Conservation (phyloP, 2,888 invertebrate species). For the Drosophila mulleri region DNA sequence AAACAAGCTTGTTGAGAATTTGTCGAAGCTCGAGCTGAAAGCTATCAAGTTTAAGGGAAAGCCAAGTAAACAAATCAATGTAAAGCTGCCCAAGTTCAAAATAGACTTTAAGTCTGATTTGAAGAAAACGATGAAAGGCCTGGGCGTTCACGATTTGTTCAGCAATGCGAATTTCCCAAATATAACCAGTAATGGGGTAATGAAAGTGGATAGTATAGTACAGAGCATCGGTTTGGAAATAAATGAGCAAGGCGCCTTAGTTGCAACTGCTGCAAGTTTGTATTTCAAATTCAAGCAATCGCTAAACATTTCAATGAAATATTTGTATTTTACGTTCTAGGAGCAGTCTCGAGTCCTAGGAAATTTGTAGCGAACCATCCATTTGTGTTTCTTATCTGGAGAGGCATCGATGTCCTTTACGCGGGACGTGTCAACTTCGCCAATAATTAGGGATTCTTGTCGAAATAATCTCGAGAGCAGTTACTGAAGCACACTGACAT, state of each 20-base stretch:
- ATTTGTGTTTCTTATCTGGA: too few relatives aligned
- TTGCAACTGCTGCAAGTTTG: background rate
- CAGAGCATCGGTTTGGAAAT: background rate
- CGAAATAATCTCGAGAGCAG: too few relatives aligned
- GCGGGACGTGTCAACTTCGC: too few relatives aligned
- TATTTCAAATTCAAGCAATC: background rate
- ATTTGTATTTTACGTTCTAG: background rate
- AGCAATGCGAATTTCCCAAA: background rate
- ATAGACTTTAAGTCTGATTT: background rate
- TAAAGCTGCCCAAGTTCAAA: background rate
- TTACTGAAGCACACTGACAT: too few relatives aligned
- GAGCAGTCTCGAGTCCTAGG: too few relatives aligned
- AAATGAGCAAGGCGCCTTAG: too few relatives aligned
- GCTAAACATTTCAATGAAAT: background rate
- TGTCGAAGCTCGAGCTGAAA: background rate
- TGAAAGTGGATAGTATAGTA: background rate
- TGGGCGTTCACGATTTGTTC: background rate
- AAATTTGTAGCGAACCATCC: too few relatives aligned
- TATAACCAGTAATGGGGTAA: accelerated
- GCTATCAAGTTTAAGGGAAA: background rate
- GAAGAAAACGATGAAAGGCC: too few relatives aligned
- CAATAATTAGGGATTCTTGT: too few relatives aligned
- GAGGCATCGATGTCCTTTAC: too few relatives aligned
- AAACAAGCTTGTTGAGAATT: accelerated
- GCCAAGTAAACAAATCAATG: accelerated